These are phyloP conservation scores for Dolomedes plantarius DNA, from an alignment of 2,888 invertebrate species.

Conservation along the genomic window DNA sequence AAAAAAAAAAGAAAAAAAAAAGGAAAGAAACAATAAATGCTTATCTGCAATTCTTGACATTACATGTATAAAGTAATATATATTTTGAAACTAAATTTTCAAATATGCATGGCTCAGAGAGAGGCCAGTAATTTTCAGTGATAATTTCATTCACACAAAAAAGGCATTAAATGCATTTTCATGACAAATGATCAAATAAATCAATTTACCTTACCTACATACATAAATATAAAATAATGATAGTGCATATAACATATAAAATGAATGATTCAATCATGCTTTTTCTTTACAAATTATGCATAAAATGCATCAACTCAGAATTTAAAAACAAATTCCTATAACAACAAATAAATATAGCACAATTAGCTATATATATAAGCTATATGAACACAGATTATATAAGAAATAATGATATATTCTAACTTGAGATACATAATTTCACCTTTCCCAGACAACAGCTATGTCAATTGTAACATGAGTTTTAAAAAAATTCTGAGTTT, in stretches of 20 bases:
- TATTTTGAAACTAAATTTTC: too few species aligned
- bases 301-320: not conserved
- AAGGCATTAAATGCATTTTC: not conserved
- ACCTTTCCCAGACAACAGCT: not conserved
- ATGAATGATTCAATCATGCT: not conserved
- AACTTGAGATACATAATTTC: too few species aligned
- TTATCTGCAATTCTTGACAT: too few species aligned
- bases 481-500: not conserved
- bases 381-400: constrained; percentile 9
- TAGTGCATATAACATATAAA: constrained; percentile 11
- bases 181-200: not conserved
- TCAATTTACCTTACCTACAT: not conserved
- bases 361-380: constrained; percentile 1
- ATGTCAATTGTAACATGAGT: not conserved
- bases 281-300: not conserved
- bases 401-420: not conserved
- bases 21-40: too few species aligned
- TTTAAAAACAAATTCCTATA: not conserved
- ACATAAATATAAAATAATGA: constrained; percentile 3
- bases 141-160: not conserved
- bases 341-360: constrained; percentile 7
- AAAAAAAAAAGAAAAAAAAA: too few species aligned
- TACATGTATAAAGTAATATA: too few species aligned
- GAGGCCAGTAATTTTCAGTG: too few species aligned
- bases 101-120: too few species aligned